Base-by-base conservation (phyloP, 1,140 invertebrate genomes). In the Metaphire vulgaris region DNA sequence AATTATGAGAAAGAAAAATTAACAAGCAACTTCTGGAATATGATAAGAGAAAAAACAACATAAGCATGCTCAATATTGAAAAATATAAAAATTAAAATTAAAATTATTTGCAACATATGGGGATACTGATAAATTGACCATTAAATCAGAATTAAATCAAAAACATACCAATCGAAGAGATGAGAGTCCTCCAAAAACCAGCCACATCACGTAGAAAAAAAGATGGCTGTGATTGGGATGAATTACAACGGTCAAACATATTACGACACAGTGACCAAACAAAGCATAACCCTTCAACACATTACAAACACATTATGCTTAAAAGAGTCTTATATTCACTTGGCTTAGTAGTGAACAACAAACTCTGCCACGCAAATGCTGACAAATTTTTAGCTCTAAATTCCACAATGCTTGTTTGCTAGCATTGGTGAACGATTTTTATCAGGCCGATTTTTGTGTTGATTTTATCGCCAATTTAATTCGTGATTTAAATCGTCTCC, bases 141-240 rank as follows among this genome's bases (percentile, higher is more conserved):
- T n/a, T 64, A 33, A n/a, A 12, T 67, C 14, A 2, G 64, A 28
- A 16, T n/a, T 0, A 74, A 41, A 16, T 41, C 6, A 2, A 66
- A 30, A 30, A 68, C 81, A 76, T 78, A 85, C 85, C 84, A 87
- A 84, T 82, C 80, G 83, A 6, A 85, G 77, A 6, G 85, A 80
- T 29, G 85, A 83, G 1, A 86, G 78, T 21, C 86, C 86, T 31
- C 86, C 85, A 79, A 86, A 72, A 6, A 84, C 41, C 6, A 80
- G 79, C 86, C 86, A 87, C 14, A 87, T 66, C 2, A 82, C 12
- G 76, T 87, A 87, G 78, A 87, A 87, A 71, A 86, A 84, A 16
- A 85, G 72, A 77, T 87, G 86, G 72, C 83, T 83, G 82, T 85
- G 82, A 74, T 82, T 81, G 29, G 84, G 84, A 77, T 87, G 86